Conservation (phyloP, 2,113 vertebrate species). For the Pandion haliaetus region DNA sequence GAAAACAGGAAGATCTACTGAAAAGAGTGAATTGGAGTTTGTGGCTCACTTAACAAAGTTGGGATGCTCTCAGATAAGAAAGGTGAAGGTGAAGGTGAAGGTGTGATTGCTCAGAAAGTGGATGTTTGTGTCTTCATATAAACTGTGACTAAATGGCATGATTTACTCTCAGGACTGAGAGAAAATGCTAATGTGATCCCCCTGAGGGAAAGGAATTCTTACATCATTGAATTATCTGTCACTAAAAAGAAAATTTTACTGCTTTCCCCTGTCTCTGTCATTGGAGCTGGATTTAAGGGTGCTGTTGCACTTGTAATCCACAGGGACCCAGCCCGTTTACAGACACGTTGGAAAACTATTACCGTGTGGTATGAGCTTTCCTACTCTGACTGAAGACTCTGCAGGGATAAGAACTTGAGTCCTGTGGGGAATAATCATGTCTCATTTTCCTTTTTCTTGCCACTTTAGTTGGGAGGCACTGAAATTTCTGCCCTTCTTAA, state of each 20-base stretch:
- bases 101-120: neutral
- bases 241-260: slow-evolving; percentile 20
- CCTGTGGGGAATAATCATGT: neutral
- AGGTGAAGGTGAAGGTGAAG: neutral
- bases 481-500: neutral
- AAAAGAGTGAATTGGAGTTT: neutral
- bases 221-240: neutral
- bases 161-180: neutral
- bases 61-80: neutral
- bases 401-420: neutral
- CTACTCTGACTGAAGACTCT: neutral
- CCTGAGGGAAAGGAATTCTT: slow-evolving; percentile 9
- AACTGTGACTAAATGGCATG: neutral
- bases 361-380: neutral
- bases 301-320: neutral
- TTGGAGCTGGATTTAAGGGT: slow-evolving; percentile 1
- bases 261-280: neutral
- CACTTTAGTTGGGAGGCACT: neutral
- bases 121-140: neutral
- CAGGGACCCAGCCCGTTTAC: neutral
- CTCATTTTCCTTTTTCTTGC: neutral
- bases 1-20: neutral
- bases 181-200: neutral
- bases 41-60: neutral
- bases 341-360: slow-evolving; percentile 3